Conservation (phyloP, 2,888 invertebrate genomes). For the Dimorphilus gyrociliatus region DNA sequence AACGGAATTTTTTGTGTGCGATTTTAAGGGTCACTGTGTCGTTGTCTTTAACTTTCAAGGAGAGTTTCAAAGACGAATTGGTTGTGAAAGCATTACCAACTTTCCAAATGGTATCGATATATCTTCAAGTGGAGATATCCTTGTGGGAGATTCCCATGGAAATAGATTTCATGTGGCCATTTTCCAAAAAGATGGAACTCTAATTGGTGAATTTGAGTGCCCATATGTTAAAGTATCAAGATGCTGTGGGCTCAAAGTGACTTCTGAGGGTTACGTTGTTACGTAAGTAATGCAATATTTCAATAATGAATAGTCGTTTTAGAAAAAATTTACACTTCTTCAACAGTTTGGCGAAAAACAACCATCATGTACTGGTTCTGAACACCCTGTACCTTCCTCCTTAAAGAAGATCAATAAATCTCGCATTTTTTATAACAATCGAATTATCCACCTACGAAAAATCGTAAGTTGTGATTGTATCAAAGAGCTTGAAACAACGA, state of each 20-base stretch:
- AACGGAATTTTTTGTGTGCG: conserved; percentile 75
- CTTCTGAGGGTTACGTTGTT: conserved; percentile 76
- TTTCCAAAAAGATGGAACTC: conserved; percentile 64
- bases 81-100: conserved; percentile 83
- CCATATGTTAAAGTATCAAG: conserved; percentile 94
- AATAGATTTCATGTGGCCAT: conserved; percentile 94
- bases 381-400: conserved; percentile 37
- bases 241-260: conserved; percentile 91
- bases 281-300: no score
- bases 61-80: conserved; percentile 72
- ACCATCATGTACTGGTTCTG: conserved; percentile 89
- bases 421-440: no score
- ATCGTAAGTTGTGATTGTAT: no score
- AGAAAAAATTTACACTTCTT: no score
- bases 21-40: conserved; percentile 93
- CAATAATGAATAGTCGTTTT: no score
- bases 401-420: no score
- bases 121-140: conserved; percentile 84
- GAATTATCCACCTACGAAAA: no score
- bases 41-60: conserved; percentile 78
- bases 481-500: no score
- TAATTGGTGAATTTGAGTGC: conserved; percentile 67
- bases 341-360: conserved; percentile 92
- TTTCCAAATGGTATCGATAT: conserved; percentile 96
- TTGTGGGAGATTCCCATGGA: conserved; percentile 91